These are phyloP conservation scores for Dromococcyx pavoninus DNA, from an alignment of 2,797 vertebrate species.

Conservation along the genomic window DNA sequence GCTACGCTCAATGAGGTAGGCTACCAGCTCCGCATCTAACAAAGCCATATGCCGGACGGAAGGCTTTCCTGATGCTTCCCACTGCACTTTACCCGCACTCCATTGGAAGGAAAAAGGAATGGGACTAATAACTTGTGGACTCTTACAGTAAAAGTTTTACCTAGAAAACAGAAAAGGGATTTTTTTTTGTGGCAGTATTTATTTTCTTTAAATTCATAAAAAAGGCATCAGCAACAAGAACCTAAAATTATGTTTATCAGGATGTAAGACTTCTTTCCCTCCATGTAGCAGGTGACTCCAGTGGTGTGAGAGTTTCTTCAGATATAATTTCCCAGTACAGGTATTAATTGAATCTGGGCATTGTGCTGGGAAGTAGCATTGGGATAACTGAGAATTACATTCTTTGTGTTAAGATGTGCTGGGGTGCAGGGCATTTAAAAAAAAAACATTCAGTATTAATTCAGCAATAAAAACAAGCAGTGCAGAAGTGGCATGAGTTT, in stretches of 20 bases:
- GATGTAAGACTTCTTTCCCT: neutral
- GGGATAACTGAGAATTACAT: neutral
- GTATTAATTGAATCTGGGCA: slow-evolving; percentile 40
- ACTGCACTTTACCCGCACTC: slow-evolving; percentile 72
- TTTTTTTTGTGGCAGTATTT: slow-evolving; percentile 35
- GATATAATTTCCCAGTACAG: slow-evolving; percentile 8
- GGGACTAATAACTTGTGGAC: slow-evolving; percentile 53
- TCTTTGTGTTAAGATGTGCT: slow-evolving; percentile 37
- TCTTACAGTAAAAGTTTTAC: slow-evolving; percentile 57
- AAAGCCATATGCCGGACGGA: neutral
- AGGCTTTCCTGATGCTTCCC: slow-evolving; percentile 68
- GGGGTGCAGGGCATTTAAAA: slow-evolving; percentile 34
- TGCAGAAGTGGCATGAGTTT: slow-evolving; percentile 47
- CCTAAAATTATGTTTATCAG: neutral
- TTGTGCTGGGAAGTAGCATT: slow-evolving; percentile 46
- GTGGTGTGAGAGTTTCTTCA: slow-evolving; percentile 8
- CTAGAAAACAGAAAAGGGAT: slow-evolving; percentile 25
- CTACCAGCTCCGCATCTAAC: slow-evolving; percentile 95
- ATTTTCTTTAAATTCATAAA: neutral
- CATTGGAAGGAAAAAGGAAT: slow-evolving; percentile 37
- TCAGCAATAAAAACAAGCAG: slow-evolving; percentile 78
- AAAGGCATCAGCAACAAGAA: slow-evolving; percentile 30
- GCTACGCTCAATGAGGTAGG: slow-evolving; percentile 88
- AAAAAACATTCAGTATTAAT: slow-evolving; percentile 50
- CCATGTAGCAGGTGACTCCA: slow-evolving; percentile 9